Conservation (phyloP, 2,113 vertebrate genomes). For the Myotis yumanensis region DNA sequence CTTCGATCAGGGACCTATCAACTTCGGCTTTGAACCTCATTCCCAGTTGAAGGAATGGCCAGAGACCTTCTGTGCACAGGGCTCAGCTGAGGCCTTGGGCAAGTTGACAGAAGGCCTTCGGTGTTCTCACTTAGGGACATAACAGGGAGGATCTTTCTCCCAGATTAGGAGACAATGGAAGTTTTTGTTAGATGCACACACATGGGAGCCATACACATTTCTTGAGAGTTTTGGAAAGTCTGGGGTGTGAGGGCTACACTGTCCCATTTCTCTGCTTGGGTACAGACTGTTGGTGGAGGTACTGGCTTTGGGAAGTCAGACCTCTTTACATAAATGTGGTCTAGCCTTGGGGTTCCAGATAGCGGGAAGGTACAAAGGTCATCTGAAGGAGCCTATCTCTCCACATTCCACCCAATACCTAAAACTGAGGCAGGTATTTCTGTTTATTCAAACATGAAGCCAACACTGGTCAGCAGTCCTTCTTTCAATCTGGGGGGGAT, state of each 20-base stretch:
- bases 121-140: background rate
- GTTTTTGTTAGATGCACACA: background rate
- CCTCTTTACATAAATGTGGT: background rate
- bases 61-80: rapidly evolving
- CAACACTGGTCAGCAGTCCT: background rate
- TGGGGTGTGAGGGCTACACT: background rate
- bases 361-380: background rate
- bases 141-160: background rate
- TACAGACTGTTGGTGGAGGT: background rate
- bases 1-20: background rate
- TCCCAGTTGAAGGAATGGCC: too few relatives aligned
- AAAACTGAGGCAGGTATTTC: background rate
- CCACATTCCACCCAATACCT: background rate
- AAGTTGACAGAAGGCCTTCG: background rate
- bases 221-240: background rate
- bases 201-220: background rate
- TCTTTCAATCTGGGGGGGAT: background rate
- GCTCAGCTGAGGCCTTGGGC: background rate
- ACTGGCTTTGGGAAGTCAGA: background rate
- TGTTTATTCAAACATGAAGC: background rate
- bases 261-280: background rate
- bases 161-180: background rate
- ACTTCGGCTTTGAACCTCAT: rapidly evolving
- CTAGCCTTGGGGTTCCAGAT: background rate
- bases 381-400: too few relatives aligned